Percentiles rank a stretch among this genome's conserved stretches.
Evolutionary conservation across 2,888 invertebrate genomes (phyloP).

Genomic region (Tribolium freemani): DNA sequence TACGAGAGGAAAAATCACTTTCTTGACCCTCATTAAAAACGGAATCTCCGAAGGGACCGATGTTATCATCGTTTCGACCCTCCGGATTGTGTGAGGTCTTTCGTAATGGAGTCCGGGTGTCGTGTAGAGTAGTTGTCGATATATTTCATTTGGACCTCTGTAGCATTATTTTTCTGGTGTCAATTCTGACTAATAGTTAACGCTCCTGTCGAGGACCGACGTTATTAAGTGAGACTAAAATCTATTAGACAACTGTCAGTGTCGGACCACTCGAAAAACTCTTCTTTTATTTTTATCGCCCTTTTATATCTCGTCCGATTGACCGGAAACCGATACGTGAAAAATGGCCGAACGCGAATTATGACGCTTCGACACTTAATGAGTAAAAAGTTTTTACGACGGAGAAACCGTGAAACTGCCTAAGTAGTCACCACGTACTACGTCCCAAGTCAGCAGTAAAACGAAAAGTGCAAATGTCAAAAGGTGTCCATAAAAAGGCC

Average conservation of each 20-base stretch:
- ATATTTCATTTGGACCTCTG: constrained; percentile 63
- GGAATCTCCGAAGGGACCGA: constrained; percentile 28
- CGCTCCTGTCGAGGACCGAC: constrained; percentile 58
- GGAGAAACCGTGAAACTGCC: background rate
- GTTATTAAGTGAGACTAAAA: constrained; percentile 64
- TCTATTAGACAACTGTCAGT: constrained; percentile 64
- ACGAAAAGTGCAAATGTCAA: constrained; percentile 53
- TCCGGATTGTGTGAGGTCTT: constrained; percentile 49
- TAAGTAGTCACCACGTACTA: constrained; percentile 47
- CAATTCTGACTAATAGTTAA: constrained; percentile 65
- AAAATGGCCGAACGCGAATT: constrained; percentile 2
- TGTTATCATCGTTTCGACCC: constrained; percentile 38
- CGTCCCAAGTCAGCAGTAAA: constrained; percentile 46
- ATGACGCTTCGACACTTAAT: constrained; percentile 25
- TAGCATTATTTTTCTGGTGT: constrained; percentile 64
- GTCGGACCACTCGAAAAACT: constrained; percentile 41
- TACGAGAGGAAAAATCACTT: constrained; percentile 9
- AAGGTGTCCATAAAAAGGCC: constrained; percentile 50
- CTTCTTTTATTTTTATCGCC: constrained; percentile 42
- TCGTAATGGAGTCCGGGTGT: constrained; percentile 54
- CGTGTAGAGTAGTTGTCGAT: constrained; percentile 61
- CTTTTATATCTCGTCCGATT: constrained; percentile 29
- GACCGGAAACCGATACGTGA: constrained; percentile 3
- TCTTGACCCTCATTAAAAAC: constrained; percentile 31
- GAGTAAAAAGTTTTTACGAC: constrained; percentile 40